phyloP scores from a whole-genome alignment of 2,113 vertebrate genomes.

The Megalops atlanticus region DNA sequence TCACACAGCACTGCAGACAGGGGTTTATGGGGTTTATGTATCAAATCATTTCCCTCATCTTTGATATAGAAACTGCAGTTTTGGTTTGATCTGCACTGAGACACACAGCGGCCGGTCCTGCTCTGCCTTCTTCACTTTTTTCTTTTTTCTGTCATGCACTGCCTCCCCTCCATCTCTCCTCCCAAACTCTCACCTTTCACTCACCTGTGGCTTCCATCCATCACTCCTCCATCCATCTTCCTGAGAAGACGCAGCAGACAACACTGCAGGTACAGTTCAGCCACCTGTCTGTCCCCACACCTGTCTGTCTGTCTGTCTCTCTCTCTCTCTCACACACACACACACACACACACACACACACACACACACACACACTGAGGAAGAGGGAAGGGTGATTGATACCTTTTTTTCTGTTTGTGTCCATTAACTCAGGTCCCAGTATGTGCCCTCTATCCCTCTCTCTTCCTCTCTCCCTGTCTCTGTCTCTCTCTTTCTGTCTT shows the following conservation, averaged over 20 bases:
- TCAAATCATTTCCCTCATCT: too few species aligned
- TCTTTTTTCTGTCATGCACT: not conserved
- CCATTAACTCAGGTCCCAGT: too few species aligned
- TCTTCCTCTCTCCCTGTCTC: not conserved
- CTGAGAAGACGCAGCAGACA: constrained; percentile 10
- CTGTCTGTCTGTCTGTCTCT: not conserved
- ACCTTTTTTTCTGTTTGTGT: not conserved
- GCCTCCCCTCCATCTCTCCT: constrained; percentile 17
- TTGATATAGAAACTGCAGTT: too few species aligned
- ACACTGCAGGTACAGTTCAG: constrained; percentile 17
- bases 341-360: constrained; percentile 23
- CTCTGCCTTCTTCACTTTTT: not conserved
- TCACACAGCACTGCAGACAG: too few species aligned
- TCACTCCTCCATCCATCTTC: not conserved
- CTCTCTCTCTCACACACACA: constrained; percentile 35
- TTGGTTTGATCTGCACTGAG: too few species aligned
- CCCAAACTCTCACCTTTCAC: not conserved
- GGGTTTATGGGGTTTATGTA: too few species aligned
- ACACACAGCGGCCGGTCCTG: too few species aligned
- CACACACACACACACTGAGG: too few species aligned
- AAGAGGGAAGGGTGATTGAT: too few species aligned
- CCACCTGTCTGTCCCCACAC: constrained; percentile 1
- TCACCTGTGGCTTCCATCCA: not conserved
- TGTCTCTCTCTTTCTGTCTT: not conserved
- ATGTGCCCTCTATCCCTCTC: not conserved